phyloP scores from a whole-genome alignment of 2,797 vertebrate species.

The Liasis olivaceus region DNA sequence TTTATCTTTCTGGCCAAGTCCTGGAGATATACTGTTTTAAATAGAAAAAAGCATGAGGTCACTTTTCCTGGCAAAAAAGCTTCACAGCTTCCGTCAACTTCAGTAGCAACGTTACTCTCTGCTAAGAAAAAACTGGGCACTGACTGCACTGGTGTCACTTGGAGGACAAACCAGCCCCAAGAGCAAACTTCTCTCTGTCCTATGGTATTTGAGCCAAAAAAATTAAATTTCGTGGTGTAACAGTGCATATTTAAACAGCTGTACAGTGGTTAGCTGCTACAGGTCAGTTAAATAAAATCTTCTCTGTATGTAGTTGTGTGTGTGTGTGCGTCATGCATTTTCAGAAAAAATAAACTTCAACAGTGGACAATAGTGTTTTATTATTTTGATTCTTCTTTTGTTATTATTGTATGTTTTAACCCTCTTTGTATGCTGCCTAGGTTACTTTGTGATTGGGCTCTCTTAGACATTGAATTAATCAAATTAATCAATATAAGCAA shows the following conservation, averaged over 20 bases:
- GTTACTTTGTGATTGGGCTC: background rate
- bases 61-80: background rate
- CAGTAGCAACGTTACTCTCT: slow-evolving; percentile 8
- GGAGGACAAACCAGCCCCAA: background rate
- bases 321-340: background rate
- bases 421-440: background rate
- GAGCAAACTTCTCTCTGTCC: background rate
- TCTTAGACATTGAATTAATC: background rate
- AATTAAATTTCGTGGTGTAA: background rate
- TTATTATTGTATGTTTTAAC: background rate
- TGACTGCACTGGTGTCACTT: slow-evolving; percentile 1
- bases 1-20: slow-evolving; percentile 21
- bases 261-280: background rate
- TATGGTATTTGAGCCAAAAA: slow-evolving; percentile 6
- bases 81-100: background rate
- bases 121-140: background rate
- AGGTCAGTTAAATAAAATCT: background rate
- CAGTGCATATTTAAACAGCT: slow-evolving; percentile 11
- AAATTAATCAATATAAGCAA: background rate
- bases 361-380: background rate
- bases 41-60: background rate
- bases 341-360: background rate
- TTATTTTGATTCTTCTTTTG: background rate
- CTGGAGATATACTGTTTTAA: slow-evolving; percentile 6
- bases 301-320: background rate